Evolutionary conservation across 2,797 vertebrate species (phyloP).

Genomic region (Amniataba percoides): DNA sequence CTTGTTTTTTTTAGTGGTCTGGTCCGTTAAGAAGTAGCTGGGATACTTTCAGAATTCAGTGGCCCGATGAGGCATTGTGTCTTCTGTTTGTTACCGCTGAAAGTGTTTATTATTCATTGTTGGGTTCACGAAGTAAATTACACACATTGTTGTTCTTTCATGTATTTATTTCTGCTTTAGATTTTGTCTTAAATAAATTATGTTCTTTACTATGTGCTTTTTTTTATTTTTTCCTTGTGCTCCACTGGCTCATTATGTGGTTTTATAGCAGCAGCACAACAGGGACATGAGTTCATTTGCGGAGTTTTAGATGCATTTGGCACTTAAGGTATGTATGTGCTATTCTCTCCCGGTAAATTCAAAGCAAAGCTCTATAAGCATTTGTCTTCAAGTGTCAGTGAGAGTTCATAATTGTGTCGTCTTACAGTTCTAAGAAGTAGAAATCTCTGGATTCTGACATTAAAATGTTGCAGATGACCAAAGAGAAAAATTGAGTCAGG

Average conservation of each 20-base stretch:
- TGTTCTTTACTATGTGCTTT: slow-evolving; percentile 74
- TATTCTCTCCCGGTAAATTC: neutral
- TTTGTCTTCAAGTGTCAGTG: slow-evolving; percentile 11
- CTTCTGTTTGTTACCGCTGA: slow-evolving; percentile 73
- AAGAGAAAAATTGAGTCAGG: slow-evolving; percentile 9
- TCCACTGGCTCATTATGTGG: neutral
- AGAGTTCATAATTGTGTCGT: neutral
- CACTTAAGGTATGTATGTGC: neutral
- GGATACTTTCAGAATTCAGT: slow-evolving; percentile 70
- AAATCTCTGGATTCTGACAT: slow-evolving; percentile 3
- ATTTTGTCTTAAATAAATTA: slow-evolving; percentile 87
- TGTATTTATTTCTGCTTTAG: slow-evolving; percentile 87
- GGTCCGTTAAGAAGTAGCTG: slow-evolving; percentile 62
- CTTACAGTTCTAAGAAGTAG: neutral
- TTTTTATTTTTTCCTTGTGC: slow-evolving; percentile 3
- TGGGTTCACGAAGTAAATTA: slow-evolving; percentile 69
- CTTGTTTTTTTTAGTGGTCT: slow-evolving; percentile 22
- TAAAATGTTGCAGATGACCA: slow-evolving; percentile 8
- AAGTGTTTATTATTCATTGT: slow-evolving; percentile 75
- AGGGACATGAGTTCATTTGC: neutral
- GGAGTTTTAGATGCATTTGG: neutral
- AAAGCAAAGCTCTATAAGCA: neutral
- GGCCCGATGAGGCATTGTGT: slow-evolving; percentile 55
- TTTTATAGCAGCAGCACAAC: neutral
- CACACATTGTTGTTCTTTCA: slow-evolving; percentile 70